Evolutionary conservation across 2,888 invertebrate species (phyloP).

Genomic region (Amphipoea oculea): DNA sequence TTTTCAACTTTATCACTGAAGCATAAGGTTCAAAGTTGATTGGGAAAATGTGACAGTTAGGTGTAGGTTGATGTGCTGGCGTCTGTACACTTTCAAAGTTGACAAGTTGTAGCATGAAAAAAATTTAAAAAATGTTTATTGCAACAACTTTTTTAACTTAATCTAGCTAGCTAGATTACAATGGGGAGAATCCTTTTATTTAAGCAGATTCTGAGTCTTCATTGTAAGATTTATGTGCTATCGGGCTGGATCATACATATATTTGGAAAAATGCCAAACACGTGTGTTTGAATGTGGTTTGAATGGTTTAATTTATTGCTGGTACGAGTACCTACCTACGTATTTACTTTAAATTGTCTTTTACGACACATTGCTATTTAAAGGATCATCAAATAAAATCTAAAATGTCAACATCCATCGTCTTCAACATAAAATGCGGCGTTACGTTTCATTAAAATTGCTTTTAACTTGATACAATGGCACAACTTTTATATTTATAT

Average conservation of each 20-base stretch:
- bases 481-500: slow-evolving; percentile 64
- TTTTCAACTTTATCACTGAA: too few relatives aligned
- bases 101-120: background rate
- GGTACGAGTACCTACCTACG: background rate
- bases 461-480: slow-evolving; percentile 78
- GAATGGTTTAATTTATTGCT: too few relatives aligned
- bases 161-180: too few relatives aligned
- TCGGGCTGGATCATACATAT: background rate
- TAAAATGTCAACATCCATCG: slow-evolving; percentile 16
- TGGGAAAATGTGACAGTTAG: too few relatives aligned
- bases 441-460: slow-evolving; percentile 77
- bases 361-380: slow-evolving; percentile 6
- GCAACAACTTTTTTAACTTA: too few relatives aligned
- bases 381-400: slow-evolving; percentile 31
- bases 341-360: slow-evolving; percentile 5
- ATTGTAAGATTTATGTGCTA: background rate
- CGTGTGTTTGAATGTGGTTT: slow-evolving; percentile 9
- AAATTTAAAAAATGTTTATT: too few relatives aligned
- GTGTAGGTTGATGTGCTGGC: too few relatives aligned
- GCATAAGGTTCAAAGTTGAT: too few relatives aligned
- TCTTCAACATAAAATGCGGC: slow-evolving; percentile 55
- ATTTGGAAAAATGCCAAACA: slow-evolving; percentile 25
- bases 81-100: background rate
- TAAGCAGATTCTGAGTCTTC: background rate
- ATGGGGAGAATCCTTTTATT: too few relatives aligned